A percentile compares a stretch with the other conserved stretches of the same genome.
These are phyloP conservation scores for Drosophila testacea DNA, from an alignment of 2,888 invertebrate species.

Conservation along the genomic window DNA sequence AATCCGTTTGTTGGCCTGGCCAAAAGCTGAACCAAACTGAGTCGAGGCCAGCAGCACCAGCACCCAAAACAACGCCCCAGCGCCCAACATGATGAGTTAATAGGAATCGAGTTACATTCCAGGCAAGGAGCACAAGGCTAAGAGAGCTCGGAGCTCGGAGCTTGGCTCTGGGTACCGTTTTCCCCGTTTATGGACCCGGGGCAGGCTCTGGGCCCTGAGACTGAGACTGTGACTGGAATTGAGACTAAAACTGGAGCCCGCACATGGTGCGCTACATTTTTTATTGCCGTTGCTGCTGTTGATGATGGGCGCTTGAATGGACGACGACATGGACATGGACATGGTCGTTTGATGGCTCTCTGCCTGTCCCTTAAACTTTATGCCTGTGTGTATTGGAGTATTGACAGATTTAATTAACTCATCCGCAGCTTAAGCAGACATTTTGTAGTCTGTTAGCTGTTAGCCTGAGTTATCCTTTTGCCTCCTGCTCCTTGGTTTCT, in stretches of 20 bases:
- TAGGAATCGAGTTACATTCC: conserved; percentile 84
- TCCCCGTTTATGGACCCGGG: conserved; percentile 21
- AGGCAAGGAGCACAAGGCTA: conserved; percentile 60
- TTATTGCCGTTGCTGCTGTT: conserved; percentile 62
- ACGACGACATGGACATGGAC: conserved; percentile 71
- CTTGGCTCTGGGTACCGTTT: conserved; percentile 20
- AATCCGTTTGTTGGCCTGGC: conserved; percentile 54
- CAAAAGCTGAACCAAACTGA: conserved; percentile 4
- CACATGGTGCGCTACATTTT: conserved; percentile 73
- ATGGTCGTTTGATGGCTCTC: conserved; percentile 66
- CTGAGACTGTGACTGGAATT: background rate
- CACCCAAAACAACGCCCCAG: conserved; percentile 68
- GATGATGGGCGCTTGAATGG: conserved; percentile 72
- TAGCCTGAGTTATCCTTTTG: conserved; percentile 58
- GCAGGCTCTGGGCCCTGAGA: background rate
- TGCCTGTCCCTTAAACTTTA: conserved; percentile 5
- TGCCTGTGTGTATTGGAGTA: conserved; percentile 57
- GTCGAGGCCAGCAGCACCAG: conserved; percentile 22
- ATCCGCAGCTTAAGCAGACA: conserved; percentile 79
- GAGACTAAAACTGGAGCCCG: conserved; percentile 39
- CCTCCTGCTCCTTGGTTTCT: conserved; percentile 42
- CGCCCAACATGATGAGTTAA: conserved; percentile 83
- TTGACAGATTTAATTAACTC: conserved; percentile 83
- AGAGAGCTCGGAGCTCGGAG: conserved; percentile 21
- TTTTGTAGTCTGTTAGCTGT: conserved; percentile 65